Evolutionary conservation across 1,140 invertebrate genomes (phyloP), one percentile per base, ranked within the genome.

Genomic region (Pseudomyrmex pallidus): DNA sequence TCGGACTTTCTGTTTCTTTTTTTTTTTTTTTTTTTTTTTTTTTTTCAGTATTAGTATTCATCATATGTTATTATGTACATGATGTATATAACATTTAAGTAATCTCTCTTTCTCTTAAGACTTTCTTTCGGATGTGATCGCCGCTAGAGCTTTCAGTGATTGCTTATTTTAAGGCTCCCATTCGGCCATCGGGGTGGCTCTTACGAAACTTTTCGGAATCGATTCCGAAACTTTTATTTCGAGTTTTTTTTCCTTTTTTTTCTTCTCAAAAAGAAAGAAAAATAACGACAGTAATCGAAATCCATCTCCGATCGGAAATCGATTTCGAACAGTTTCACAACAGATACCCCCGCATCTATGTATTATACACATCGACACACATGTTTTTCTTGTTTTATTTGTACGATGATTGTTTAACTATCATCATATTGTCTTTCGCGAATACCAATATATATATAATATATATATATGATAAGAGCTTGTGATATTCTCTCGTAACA

Each of bases 11-110:
- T 44, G 54, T 20, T 57, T 20, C 61, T 67, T 22, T 62, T 70
- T 56, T 22, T 52, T 25, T 63, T 35, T 35, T 35, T 35, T 35
- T 35, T 35, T 35, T 35, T 35, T 52, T 35, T 50, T 20, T 78
- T 84, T 77, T 73, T 89, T 85, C 90, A 92, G 91, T 92, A 93
- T 92, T 92, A 93, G 84, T 82, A 91, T 87, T 85, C 83, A 89
- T 88, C 85, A 62, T 35, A 35, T 35, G 89, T 88, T 78, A 59
- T 15, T 72, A 87, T 93, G 91, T 93, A 93, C 88, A 93, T 92
- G 87, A 91, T 93, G 92, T 93, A 91, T 90, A 92, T 92, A 91
- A 73, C 48, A 56, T 57, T 35, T 70, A 56, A 67, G 73, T 12
- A 15, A 35, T 35, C 35, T 76, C 48, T 73, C 35, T 76, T 48